Percentiles rank a stretch among this genome's conserved stretches.
These are phyloP conservation scores for Kryptolebias ocellatus DNA, from an alignment of 2,797 vertebrate species.

Conservation along the genomic window DNA sequence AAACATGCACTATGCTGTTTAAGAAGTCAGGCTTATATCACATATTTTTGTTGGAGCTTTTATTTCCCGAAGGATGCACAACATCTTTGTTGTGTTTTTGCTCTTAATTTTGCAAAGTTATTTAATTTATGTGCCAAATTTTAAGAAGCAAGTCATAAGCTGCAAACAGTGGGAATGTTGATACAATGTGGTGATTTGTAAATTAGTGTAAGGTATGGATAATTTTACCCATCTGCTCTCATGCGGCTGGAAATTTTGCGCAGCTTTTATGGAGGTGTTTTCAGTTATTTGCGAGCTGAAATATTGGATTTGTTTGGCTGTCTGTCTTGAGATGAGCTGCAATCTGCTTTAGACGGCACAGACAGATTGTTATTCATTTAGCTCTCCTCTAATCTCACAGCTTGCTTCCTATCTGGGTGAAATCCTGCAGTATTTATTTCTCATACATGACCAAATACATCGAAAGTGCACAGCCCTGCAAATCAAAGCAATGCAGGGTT, in stretches of 20 bases:
- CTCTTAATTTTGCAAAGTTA: too few species aligned
- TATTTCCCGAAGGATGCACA: too few species aligned
- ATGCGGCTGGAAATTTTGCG: constrained; percentile 28
- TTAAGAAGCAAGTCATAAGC: too few species aligned
- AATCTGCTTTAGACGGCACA: constrained; percentile 44
- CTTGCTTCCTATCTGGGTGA: constrained; percentile 46
- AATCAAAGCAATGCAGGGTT: constrained; percentile 1
- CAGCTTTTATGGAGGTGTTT: constrained; percentile 59
- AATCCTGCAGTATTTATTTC: constrained; percentile 54
- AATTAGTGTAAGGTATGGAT: constrained; percentile 12
- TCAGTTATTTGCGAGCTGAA: constrained; percentile 41
- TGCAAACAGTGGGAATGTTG: too few species aligned
- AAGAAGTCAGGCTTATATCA: too few species aligned
- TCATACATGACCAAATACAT: constrained; percentile 35
- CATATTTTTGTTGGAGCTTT: too few species aligned
- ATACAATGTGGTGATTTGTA: background rate
- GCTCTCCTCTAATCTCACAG: constrained; percentile 62
- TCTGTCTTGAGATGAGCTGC: constrained; percentile 27
- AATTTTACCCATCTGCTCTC: constrained; percentile 48
- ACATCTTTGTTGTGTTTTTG: too few species aligned
- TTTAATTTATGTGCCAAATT: too few species aligned
- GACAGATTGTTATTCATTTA: constrained; percentile 67
- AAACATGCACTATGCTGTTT: too few species aligned
- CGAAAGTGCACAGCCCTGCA: constrained; percentile 13
- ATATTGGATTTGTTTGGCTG: constrained; percentile 24